Evolutionary conservation across 2,113 vertebrate genomes (phyloP).

Genomic region (Oncorhynchus masou): DNA sequence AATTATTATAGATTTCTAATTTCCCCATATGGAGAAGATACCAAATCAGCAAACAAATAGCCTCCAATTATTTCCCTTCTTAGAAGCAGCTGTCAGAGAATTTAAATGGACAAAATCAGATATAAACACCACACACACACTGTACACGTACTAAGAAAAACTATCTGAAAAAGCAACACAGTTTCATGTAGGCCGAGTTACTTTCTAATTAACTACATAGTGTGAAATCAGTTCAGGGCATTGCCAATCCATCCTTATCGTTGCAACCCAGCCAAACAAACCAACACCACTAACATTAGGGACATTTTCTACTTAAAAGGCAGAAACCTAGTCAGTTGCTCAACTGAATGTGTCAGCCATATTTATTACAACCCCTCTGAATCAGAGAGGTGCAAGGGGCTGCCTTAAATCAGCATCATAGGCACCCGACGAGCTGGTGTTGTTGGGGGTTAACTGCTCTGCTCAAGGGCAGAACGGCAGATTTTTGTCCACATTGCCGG

Average conservation of each 20-base stretch:
- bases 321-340: no score
- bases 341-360: no score
- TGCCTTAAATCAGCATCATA: no score
- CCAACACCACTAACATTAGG: not conserved
- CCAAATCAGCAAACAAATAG: not conserved
- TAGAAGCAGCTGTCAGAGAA: not conserved
- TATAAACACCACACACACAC: not conserved
- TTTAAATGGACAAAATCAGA: not conserved
- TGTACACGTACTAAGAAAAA: not conserved
- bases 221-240: not conserved
- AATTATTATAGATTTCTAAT: conserved; percentile 16
- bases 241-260: not conserved
- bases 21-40: not conserved
- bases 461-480: no score
- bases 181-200: not conserved
- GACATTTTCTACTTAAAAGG: not conserved
- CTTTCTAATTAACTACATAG: not conserved
- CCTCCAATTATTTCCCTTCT: not conserved
- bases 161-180: not conserved
- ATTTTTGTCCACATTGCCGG: no score
- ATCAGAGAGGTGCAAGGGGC: no score
- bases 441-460: no score
- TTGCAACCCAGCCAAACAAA: not conserved
- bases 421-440: no score
- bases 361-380: no score